phyloP scores from a whole-genome alignment of 2,797 vertebrate genomes.

The Hoplostethus mediterraneus region DNA sequence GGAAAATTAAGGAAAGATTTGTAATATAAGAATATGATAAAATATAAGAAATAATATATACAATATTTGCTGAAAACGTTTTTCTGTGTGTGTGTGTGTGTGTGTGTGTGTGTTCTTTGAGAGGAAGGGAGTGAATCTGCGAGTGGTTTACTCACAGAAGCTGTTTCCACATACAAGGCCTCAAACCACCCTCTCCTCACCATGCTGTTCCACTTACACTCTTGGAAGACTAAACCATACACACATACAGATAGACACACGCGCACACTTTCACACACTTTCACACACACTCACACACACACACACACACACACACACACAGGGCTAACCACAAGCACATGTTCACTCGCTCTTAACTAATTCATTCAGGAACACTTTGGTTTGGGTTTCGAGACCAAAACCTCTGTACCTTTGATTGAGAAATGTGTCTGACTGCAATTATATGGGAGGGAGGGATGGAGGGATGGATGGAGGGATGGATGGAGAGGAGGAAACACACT shows the following conservation, averaged over 20 bases:
- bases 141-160: constrained; percentile 81
- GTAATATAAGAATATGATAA: not conserved
- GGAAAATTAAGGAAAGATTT: not conserved
- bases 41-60: not conserved
- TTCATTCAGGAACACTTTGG: constrained; percentile 88
- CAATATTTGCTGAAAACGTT: not conserved
- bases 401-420: constrained; percentile 82
- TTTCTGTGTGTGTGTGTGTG: constrained; percentile 8
- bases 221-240: constrained; percentile 72
- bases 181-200: constrained; percentile 67
- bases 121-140: constrained; percentile 37
- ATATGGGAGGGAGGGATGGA: constrained; percentile 63
- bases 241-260: constrained; percentile 75
- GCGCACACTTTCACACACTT: constrained; percentile 22
- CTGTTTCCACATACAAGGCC: constrained; percentile 76
- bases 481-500: constrained; percentile 59
- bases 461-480: constrained; percentile 52
- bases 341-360: constrained; percentile 86
- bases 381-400: constrained; percentile 84
- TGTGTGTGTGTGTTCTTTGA: constrained; percentile 29
- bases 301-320: constrained; percentile 12
- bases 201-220: constrained; percentile 87
- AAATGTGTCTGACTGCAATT: constrained; percentile 87
- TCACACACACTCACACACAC: constrained; percentile 7
- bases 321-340: constrained; percentile 86